These are phyloP conservation scores for Galeopterus variegatus DNA, from an alignment of 2,113 vertebrate genomes.

Conservation along the genomic window DNA sequence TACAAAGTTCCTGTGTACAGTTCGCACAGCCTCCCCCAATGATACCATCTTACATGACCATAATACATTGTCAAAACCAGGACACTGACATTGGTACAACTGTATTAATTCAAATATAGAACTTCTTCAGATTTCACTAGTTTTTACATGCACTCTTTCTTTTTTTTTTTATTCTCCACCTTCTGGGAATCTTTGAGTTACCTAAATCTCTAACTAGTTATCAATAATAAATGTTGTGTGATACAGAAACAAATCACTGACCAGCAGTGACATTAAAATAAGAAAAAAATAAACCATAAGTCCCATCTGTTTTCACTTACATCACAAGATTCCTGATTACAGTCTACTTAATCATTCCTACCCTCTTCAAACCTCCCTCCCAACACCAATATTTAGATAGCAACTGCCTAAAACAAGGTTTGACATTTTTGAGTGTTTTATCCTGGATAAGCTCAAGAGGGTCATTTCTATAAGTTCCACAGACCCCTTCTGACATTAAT, in stretches of 20 bases:
- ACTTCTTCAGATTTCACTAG: conserved; percentile 21
- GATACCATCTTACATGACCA: neutral
- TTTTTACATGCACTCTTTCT: conserved; percentile 55
- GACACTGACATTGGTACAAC: conserved; percentile 55
- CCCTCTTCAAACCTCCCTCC: neutral
- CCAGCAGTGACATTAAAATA: conserved; percentile 41
- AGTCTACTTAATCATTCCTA: neutral
- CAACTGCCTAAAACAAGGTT: conserved; percentile 11
- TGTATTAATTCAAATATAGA: conserved; percentile 13
- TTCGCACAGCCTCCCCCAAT: neutral
- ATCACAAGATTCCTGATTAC: conserved; percentile 46
- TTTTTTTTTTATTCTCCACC: neutral
- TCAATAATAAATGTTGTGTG: conserved; percentile 67
- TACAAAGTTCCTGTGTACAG: neutral
- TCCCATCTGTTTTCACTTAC: conserved; percentile 72
- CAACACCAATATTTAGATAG: neutral
- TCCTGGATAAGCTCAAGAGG: conserved; percentile 65
- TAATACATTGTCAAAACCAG: conserved; percentile 40
- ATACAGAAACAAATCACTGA: conserved; percentile 70
- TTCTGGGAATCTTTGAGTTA: conserved; percentile 76
- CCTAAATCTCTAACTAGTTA: conserved; percentile 76
- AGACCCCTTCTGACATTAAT: conserved; percentile 65
- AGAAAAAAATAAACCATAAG: conserved; percentile 40
- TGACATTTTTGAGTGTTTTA: conserved; percentile 72
- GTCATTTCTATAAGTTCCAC: conserved; percentile 63